Evolutionary conservation across 2,888 invertebrate species (phyloP).

Genomic region (Cheilosia pagana): DNA sequence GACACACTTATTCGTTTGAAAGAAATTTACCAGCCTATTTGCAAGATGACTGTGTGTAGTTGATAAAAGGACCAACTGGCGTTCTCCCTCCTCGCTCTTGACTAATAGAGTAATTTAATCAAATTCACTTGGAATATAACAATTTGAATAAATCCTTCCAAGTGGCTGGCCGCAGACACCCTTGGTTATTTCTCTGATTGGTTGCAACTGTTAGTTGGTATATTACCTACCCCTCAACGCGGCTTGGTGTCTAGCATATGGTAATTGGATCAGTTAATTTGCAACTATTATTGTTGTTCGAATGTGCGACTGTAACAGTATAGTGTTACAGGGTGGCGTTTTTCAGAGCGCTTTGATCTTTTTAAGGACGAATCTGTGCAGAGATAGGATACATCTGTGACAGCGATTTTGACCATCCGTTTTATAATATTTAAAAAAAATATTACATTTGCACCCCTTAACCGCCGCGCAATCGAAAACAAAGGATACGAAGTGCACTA

Average conservation of each 20-base stretch:
- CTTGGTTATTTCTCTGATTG: slow-evolving; percentile 66
- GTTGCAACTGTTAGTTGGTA: slow-evolving; percentile 69
- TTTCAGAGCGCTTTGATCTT: background rate
- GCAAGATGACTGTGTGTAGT: slow-evolving; percentile 36
- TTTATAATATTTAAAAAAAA: no score
- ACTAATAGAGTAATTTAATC: slow-evolving; percentile 72
- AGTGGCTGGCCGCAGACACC: slow-evolving; percentile 75
- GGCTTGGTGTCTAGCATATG: slow-evolving; percentile 50
- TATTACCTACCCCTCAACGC: slow-evolving; percentile 39
- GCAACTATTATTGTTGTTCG: slow-evolving; percentile 39
- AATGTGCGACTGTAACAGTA: background rate
- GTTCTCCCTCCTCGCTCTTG: slow-evolving; percentile 28
- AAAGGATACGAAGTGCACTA: no score
- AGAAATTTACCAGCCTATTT: slow-evolving; percentile 47
- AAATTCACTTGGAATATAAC: slow-evolving; percentile 58
- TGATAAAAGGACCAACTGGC: slow-evolving; percentile 17
- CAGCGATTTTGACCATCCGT: no score
- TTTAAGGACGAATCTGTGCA: background rate
- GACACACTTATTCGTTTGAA: slow-evolving; percentile 50
- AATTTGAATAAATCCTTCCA: slow-evolving; percentile 73
- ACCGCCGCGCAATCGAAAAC: no score
- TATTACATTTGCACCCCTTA: no score
- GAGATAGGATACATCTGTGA: background rate
- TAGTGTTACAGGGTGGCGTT: background rate
- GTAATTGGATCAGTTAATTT: slow-evolving; percentile 75